phyloP scores from a whole-genome alignment of 2,888 invertebrate genomes.

The Epinotia demarniana region DNA sequence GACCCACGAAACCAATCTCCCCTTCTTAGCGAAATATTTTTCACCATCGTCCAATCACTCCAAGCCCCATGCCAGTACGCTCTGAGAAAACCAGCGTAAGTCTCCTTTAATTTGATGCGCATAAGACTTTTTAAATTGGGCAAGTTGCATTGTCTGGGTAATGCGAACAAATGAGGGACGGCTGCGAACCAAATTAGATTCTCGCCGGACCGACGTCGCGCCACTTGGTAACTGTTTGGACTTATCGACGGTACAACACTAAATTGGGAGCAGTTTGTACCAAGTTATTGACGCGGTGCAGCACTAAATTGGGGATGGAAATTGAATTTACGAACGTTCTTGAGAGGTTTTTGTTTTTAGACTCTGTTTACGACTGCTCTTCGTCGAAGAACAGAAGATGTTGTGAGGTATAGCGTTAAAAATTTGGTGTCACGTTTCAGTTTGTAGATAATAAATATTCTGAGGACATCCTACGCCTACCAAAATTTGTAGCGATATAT shows the following conservation, averaged over 20 bases:
- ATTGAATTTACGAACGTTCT: conserved; percentile 34
- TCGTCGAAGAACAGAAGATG: neutral
- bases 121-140: conserved; percentile 5
- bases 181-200: conserved; percentile 88
- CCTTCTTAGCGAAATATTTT: conserved; percentile 40
- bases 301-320: conserved; percentile 43
- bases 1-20: conserved; percentile 40
- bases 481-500: too few relatives aligned
- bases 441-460: neutral
- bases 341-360: conserved; percentile 27
- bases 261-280: conserved; percentile 39
- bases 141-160: conserved; percentile 55
- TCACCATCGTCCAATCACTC: conserved; percentile 43
- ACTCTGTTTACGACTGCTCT: conserved; percentile 10
- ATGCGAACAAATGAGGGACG: conserved; percentile 88
- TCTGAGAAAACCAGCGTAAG: neutral
- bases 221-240: conserved; percentile 62
- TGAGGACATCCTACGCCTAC: too few relatives aligned
- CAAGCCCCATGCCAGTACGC: conserved; percentile 4
- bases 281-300: conserved; percentile 42
- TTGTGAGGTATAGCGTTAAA: neutral
- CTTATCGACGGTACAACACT: conserved; percentile 44
- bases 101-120: neutral
- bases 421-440: neutral
- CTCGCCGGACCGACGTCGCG: conserved; percentile 71